These are phyloP conservation scores for Philantomba maxwellii DNA, from an alignment of 2,113 vertebrate genomes.

Conservation along the genomic window DNA sequence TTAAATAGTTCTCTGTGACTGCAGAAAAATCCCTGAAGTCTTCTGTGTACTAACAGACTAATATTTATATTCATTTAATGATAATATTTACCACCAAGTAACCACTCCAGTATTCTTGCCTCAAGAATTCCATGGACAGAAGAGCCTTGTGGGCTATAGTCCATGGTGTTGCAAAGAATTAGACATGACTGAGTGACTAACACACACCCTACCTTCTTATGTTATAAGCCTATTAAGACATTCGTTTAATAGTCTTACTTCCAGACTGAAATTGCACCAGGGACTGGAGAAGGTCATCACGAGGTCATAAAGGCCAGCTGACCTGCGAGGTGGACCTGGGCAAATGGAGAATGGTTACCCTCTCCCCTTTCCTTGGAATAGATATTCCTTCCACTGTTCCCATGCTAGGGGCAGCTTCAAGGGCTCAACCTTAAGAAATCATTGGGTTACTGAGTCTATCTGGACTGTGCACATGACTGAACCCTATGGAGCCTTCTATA, in stretches of 20 bases:
- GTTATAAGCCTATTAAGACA: not conserved
- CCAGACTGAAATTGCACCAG: not conserved
- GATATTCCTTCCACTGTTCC: not conserved
- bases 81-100: not conserved
- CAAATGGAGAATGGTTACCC: not conserved
- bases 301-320: not conserved
- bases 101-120: not conserved
- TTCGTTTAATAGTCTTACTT: not conserved
- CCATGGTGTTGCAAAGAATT: not conserved
- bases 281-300: not conserved
- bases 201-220: not conserved
- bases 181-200: not conserved
- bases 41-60: not conserved
- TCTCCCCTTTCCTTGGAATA: not conserved
- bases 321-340: not conserved
- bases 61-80: not conserved
- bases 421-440: not conserved
- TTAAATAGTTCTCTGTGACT: not conserved
- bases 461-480: not conserved
- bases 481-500: not conserved
- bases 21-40: not conserved
- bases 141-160: not conserved
- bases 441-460: too few species aligned
- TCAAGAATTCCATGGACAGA: not conserved
- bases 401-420: not conserved